These are phyloP conservation scores for Hyla sarda DNA, from an alignment of 2,113 vertebrate species.

Conservation along the genomic window DNA sequence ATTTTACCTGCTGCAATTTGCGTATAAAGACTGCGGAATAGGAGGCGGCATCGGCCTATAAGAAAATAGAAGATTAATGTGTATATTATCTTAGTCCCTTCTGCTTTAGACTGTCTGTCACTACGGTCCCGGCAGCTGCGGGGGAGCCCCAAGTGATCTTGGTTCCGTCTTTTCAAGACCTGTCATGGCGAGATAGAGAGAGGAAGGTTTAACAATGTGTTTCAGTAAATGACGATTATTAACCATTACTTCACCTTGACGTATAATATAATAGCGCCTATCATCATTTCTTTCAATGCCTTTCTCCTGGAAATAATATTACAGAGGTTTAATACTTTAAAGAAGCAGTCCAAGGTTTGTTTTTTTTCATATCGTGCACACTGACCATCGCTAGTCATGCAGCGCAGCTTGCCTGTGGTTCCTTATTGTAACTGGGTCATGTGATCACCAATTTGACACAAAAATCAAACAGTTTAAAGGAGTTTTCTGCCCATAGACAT, in stretches of 20 bases:
- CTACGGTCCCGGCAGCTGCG: conserved; percentile 54
- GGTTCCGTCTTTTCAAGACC: conserved; percentile 3
- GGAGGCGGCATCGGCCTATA: not conserved
- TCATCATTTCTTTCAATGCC: no score
- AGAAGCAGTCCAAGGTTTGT: no score
- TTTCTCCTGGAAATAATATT: no score
- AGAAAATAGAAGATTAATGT: conserved; percentile 25
- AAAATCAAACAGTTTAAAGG: no score
- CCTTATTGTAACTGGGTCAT: no score
- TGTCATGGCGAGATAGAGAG: conserved; percentile 13
- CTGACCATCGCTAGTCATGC: no score
- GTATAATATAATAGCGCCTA: no score
- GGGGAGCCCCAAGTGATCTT: conserved; percentile 63
- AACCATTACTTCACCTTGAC: not conserved
- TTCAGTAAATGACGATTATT: conserved; percentile 14
- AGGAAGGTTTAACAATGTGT: conserved; percentile 13
- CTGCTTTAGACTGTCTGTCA: conserved; percentile 59
- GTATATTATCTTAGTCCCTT: conserved; percentile 43
- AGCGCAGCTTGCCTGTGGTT: no score
- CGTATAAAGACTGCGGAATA: not conserved
- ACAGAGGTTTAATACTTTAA: no score
- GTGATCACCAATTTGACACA: no score
- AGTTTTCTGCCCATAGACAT: no score
- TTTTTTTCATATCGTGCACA: no score
- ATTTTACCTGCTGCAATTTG: conserved; percentile 31